Conservation (phyloP, 2,113 vertebrate species). For the Pygathrix nemaeus region DNA sequence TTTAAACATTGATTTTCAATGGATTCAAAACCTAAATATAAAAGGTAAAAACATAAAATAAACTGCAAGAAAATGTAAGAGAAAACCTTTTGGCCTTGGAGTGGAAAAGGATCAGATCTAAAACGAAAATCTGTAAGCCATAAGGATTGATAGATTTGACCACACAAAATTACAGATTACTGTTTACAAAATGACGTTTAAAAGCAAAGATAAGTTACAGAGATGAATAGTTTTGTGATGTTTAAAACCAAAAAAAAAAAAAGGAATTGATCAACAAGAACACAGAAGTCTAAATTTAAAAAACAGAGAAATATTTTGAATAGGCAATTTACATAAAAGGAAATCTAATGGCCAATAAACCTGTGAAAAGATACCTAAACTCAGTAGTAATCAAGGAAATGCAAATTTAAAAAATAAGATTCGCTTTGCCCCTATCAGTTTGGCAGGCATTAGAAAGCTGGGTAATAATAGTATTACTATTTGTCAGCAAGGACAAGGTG, state of each 20-base stretch:
- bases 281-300: background rate
- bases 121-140: background rate
- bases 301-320: background rate
- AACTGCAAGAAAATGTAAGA: background rate
- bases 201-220: background rate
- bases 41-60: background rate
- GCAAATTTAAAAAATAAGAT: background rate
- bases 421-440: background rate
- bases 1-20: background rate
- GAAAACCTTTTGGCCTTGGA: background rate
- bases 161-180: background rate
- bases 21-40: slow-evolving; percentile 1
- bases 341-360: background rate
- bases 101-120: background rate
- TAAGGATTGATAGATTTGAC: background rate
- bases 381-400: background rate
- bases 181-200: background rate
- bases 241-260: background rate
- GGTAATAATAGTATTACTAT: background rate
- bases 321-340: background rate
- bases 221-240: background rate
- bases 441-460: background rate
- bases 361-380: background rate
- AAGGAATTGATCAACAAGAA: background rate
- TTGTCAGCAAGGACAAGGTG: background rate